Percentiles rank a stretch among this genome's conserved stretches.
Conservation (phyloP, 2,888 invertebrate species). For the Coremacera marginata region DNA sequence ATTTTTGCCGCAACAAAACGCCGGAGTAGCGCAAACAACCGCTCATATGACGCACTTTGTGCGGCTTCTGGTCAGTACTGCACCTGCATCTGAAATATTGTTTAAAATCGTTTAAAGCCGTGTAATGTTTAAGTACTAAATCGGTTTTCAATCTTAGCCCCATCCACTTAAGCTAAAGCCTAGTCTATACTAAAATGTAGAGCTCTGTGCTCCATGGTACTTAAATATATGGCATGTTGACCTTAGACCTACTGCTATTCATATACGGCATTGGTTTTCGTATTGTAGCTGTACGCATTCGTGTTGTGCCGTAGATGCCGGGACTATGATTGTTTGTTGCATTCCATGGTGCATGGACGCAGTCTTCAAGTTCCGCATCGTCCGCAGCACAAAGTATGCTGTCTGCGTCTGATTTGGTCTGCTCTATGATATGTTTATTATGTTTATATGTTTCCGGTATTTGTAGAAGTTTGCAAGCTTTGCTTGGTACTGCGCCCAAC, state of each 20-base stretch:
- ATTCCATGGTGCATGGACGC: conserved; percentile 2
- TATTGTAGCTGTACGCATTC: conserved; percentile 63
- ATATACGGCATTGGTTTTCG: conserved; percentile 64
- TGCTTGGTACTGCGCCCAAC: conserved; percentile 59
- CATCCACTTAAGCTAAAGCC: background rate
- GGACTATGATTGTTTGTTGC: conserved; percentile 40
- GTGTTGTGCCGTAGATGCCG: conserved; percentile 61
- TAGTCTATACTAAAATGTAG: background rate
- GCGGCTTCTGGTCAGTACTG: conserved; percentile 51
- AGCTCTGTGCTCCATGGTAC: background rate
- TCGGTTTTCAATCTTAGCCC: background rate
- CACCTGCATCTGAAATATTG: conserved; percentile 62
- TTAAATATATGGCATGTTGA: no score
- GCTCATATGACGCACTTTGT: conserved; percentile 58
- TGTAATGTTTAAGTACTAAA: background rate
- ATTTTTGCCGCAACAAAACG: conserved; percentile 67
- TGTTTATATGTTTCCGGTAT: conserved; percentile 60
- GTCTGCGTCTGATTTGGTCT: conserved; percentile 13
- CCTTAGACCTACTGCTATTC: conserved; percentile 61
- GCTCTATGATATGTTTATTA: conserved; percentile 49
- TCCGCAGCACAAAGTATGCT: background rate
- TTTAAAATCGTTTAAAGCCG: background rate
- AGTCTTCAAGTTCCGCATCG: background rate
- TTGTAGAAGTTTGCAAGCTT: conserved; percentile 65
- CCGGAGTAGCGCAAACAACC: conserved; percentile 66